phyloP scores from a whole-genome alignment of 30 jellyfish, hydroid and myxozoan species.

The Haliclystus octoradiatus region DNA sequence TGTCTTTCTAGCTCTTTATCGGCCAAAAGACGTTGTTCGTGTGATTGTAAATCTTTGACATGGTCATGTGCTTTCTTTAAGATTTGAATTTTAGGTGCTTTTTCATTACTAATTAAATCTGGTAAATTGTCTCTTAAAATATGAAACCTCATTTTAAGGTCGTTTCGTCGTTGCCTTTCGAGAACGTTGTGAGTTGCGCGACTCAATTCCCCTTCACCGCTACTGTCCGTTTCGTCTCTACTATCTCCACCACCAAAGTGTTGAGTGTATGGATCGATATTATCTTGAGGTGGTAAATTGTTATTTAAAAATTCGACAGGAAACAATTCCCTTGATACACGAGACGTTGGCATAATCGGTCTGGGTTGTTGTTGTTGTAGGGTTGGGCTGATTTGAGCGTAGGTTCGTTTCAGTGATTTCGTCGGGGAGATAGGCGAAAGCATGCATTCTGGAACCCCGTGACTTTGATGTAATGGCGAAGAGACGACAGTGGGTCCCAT shows the following conservation, averaged over 20 bases:
- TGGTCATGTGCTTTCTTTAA: constrained; percentile 62
- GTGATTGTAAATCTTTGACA: constrained; percentile 55
- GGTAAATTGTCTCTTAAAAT: constrained; percentile 76
- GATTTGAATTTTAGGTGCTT: constrained; percentile 81
- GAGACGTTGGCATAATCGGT: constrained; percentile 9
- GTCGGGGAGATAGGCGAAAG: constrained; percentile 56
- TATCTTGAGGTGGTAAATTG: background rate
- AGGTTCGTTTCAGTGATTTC: constrained; percentile 44
- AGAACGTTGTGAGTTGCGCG: constrained; percentile 91
- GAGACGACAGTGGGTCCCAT: constrained; percentile 9
- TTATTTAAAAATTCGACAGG: constrained; percentile 8
- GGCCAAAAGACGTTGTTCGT: constrained; percentile 74
- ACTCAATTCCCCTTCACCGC: constrained; percentile 23
- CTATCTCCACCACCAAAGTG: too few species aligned
- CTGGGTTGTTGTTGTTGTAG: constrained; percentile 9
- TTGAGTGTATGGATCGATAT: background rate
- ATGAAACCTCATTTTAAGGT: constrained; percentile 68
- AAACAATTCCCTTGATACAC: constrained; percentile 34
- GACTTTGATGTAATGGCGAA: too few species aligned
- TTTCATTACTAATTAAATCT: constrained; percentile 54
- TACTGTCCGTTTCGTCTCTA: background rate
- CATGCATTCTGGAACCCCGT: constrained; percentile 69
- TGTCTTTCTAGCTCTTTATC: constrained; percentile 85
- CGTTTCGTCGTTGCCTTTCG: constrained; percentile 92
- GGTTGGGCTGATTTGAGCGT: constrained; percentile 30